phyloP scores from a whole-genome alignment of 2,113 vertebrate species.

The Caloenas nicobarica region DNA sequence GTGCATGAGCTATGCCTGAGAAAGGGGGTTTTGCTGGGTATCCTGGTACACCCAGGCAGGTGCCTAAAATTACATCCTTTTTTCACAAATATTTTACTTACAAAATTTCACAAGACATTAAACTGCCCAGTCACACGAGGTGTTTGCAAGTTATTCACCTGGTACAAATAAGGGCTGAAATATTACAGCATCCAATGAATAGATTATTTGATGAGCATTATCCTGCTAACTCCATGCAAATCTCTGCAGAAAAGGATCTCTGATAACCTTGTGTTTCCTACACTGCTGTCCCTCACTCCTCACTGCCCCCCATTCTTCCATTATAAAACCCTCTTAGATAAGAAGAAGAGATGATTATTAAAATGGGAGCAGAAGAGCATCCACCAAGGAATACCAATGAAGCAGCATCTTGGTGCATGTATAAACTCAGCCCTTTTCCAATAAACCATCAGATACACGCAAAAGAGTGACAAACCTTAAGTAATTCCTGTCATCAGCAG shows the following conservation, averaged over 20 bases:
- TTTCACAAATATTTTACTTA: neutral
- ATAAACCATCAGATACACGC: conserved; percentile 14
- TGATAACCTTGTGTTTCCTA: conserved; percentile 37
- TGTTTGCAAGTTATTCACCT: neutral
- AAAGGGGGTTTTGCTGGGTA: neutral
- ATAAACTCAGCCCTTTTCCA: conserved; percentile 10
- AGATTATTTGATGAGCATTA: neutral
- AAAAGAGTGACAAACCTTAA: conserved; percentile 28
- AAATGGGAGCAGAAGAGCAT: conserved; percentile 53
- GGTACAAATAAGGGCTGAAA: neutral
- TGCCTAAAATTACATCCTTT: neutral
- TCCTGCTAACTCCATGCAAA: neutral
- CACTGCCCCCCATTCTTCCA: conserved; percentile 5
- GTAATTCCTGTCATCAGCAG: conserved; percentile 46
- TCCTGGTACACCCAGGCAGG: neutral
- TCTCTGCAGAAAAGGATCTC: neutral
- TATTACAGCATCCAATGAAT: neutral
- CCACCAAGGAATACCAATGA: conserved; percentile 60
- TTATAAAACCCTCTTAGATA: conserved; percentile 29
- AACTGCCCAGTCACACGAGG: neutral
- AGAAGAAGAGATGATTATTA: conserved; percentile 64
- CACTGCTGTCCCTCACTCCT: neutral
- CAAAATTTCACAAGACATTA: neutral
- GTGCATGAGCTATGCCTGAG: neutral
- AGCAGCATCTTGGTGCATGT: neutral